Percentiles rank a stretch among this genome's conserved stretches.
Conservation (phyloP, 2,113 vertebrate species). For the Pampusana beccarii region DNA sequence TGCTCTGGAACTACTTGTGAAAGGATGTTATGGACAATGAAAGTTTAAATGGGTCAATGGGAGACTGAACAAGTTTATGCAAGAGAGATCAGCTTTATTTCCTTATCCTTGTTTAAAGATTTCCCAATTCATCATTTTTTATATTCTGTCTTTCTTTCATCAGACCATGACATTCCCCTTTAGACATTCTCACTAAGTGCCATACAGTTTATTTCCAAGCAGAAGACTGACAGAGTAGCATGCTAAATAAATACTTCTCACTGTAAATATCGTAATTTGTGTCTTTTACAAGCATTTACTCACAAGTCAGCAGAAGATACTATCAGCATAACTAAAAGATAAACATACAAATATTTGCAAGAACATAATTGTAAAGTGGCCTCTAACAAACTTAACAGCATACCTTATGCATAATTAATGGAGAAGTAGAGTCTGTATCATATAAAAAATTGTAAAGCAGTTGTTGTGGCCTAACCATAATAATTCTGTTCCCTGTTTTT, state of each 20-base stretch:
- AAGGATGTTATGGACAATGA: conserved; percentile 10
- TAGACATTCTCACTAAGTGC: background rate
- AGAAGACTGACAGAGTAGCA: background rate
- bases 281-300: background rate
- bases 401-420: background rate
- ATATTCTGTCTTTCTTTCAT: background rate
- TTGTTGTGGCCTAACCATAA: background rate
- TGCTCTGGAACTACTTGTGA: background rate
- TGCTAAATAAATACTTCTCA: background rate
- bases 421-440: fast-evolving
- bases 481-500: background rate
- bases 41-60: background rate
- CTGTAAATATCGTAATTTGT: background rate
- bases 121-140: background rate
- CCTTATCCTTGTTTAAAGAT: conserved; percentile 36
- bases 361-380: background rate
- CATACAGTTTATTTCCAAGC: background rate
- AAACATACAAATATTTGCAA: background rate
- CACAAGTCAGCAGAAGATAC: background rate
- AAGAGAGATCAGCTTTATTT: conserved; percentile 36
- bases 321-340: background rate
- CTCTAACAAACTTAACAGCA: background rate
- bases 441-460: fast-evolving
- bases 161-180: background rate
- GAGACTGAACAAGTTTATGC: background rate